A percentile compares a stretch with the other conserved stretches of the same genome.
These are phyloP conservation scores for Teleogryllus oceanicus DNA, from an alignment of 2,888 invertebrate genomes.

Conservation along the genomic window DNA sequence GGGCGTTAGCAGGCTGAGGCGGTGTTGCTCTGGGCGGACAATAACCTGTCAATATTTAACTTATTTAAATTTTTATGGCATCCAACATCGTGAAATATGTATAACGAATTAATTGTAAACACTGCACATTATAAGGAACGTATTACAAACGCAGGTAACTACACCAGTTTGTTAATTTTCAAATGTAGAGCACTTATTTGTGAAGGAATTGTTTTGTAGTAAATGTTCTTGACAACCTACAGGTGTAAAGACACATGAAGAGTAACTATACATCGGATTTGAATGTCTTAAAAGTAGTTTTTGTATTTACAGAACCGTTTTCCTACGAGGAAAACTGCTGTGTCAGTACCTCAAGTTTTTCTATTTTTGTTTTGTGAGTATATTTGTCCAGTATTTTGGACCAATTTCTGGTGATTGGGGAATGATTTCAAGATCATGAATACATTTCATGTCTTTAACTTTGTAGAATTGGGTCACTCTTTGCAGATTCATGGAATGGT, in stretches of 20 bases:
- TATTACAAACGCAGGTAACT: background rate
- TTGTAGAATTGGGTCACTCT: background rate
- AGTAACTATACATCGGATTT: background rate
- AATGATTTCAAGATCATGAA: background rate
- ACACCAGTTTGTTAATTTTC: too few species aligned
- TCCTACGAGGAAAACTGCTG: background rate
- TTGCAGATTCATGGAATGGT: background rate
- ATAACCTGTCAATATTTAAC: background rate
- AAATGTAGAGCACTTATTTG: too few species aligned
- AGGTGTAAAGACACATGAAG: too few species aligned
- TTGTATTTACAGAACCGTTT: conserved; percentile 2
- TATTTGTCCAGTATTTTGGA: background rate
- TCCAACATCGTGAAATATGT: background rate
- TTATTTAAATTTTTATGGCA: background rate
- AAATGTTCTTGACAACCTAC: too few species aligned
- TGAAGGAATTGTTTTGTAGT: too few species aligned
- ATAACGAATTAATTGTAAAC: background rate
- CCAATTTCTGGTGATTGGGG: background rate
- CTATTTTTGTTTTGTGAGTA: conserved; percentile 2
- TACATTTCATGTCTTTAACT: background rate
- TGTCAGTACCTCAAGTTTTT: background rate
- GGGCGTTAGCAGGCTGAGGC: background rate
- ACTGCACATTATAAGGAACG: background rate
- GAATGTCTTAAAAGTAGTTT: background rate
- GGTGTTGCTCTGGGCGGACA: background rate